Percentiles rank a stretch among this genome's conserved stretches.
phyloP scores from a whole-genome alignment of 2,888 invertebrate species.

The Synanthedon myopaeformis region DNA sequence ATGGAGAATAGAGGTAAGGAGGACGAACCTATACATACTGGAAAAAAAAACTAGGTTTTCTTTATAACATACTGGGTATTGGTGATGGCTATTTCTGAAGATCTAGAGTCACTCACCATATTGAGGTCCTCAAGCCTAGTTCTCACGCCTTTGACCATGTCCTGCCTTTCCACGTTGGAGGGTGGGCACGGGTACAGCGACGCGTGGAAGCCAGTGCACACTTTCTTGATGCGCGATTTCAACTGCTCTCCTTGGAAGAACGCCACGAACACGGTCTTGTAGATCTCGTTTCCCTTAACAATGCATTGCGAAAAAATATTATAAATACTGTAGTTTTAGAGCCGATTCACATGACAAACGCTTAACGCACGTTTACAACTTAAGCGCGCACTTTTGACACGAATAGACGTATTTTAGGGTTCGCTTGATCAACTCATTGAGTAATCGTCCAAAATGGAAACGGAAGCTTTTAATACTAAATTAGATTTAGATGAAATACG shows the following conservation, averaged over 20 bases:
- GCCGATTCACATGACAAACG: neutral
- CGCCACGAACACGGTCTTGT: constrained; percentile 90
- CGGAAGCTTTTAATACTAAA: too few species aligned
- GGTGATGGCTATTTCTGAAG: too few species aligned
- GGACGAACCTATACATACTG: too few species aligned
- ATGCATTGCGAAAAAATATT: neutral
- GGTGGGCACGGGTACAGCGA: constrained; percentile 94
- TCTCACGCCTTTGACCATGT: constrained; percentile 91
- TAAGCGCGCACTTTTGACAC: too few species aligned
- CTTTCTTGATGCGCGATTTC: constrained; percentile 90
- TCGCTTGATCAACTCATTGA: too few species aligned
- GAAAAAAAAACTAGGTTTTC: too few species aligned
- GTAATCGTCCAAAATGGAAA: too few species aligned
- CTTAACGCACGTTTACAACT: too few species aligned
- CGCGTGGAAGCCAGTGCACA: constrained; percentile 93
- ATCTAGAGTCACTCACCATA: constrained; percentile 57
- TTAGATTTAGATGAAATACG: too few species aligned
- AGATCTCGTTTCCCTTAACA: constrained; percentile 83
- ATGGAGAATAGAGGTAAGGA: neutral
- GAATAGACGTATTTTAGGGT: too few species aligned
- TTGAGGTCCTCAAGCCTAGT: constrained; percentile 91
- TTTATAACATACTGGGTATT: too few species aligned
- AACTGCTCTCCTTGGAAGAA: constrained; percentile 94
- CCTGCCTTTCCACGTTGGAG: constrained; percentile 83
- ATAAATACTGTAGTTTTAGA: neutral